These are phyloP conservation scores for Potorous gilbertii DNA, from an alignment of 2,797 vertebrate genomes.

Conservation along the genomic window DNA sequence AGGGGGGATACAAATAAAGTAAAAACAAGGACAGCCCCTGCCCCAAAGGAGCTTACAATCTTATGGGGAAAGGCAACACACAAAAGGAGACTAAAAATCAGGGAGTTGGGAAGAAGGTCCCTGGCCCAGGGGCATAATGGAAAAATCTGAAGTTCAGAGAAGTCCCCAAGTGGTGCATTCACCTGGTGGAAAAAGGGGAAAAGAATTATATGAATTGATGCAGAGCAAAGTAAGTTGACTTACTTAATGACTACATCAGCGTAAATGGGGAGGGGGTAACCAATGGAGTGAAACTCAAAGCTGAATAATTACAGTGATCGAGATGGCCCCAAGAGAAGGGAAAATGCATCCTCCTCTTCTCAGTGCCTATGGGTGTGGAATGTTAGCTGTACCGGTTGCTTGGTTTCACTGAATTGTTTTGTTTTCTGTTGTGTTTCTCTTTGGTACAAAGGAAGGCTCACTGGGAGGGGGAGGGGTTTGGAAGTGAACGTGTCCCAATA, in stretches of 20 bases:
- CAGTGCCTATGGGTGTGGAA: not conserved
- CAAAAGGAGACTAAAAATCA: not conserved
- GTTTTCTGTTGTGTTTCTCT: not conserved
- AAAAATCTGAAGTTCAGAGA: not conserved
- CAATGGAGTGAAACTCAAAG: not conserved
- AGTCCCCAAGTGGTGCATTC: not conserved
- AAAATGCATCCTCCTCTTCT: not conserved
- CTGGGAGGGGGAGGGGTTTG: not conserved
- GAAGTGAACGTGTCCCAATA: not conserved
- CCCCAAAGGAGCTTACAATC: not conserved
- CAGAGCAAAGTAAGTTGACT: not conserved
- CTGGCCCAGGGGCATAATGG: not conserved
- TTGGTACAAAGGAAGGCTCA: not conserved
- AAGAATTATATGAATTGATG: not conserved
- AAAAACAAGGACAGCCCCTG: not conserved
- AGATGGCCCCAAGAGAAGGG: not conserved
- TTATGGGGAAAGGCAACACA: not conserved
- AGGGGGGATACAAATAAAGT: not conserved
- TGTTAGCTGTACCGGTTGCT: not conserved
- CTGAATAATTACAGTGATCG: not conserved
- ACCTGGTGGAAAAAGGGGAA: not conserved
- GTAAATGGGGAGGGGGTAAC: not conserved
- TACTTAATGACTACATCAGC: not conserved
- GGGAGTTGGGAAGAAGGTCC: not conserved
- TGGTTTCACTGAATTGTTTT: not conserved